These are phyloP conservation scores for Drosophila micromelanica DNA, from an alignment of 1,140 invertebrate genomes.

Conservation along the genomic window DNA sequence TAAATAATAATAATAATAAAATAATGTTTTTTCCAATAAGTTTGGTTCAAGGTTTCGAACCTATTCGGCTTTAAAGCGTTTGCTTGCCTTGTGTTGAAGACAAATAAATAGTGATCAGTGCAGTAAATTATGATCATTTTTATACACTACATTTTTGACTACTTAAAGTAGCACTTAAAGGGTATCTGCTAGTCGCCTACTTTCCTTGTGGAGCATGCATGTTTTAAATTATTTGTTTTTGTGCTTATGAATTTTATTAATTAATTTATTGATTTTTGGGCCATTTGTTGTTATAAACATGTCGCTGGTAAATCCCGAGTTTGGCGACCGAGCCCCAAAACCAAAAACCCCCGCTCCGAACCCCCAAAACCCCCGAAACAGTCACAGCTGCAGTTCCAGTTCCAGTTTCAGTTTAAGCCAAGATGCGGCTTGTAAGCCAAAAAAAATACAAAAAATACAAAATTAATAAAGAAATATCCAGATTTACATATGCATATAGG, in stretches of 20 bases:
- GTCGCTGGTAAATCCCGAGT: slow-evolving; percentile 60
- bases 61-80: too few species aligned
- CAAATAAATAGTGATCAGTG: too few species aligned
- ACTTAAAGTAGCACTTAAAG: too few species aligned
- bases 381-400: too few species aligned
- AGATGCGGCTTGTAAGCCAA: slow-evolving; percentile 48
- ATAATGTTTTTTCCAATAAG: too few species aligned
- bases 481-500: slow-evolving; percentile 33
- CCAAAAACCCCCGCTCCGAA: neutral
- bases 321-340: neutral
- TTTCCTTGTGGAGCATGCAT: neutral
- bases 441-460: neutral
- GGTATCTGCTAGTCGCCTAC: neutral
- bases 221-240: slow-evolving; percentile 1
- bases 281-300: slow-evolving; percentile 46
- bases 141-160: too few species aligned
- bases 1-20: too few species aligned
- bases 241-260: slow-evolving; percentile 33
- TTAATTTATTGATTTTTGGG: slow-evolving; percentile 43
- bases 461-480: slow-evolving; percentile 24
- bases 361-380: too few species aligned
- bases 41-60: too few species aligned
- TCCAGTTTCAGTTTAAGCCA: neutral
- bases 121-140: too few species aligned
- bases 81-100: too few species aligned